Evolutionary conservation across 53 echinoderm and acorn worm genomes (phyloP).

Genomic region (Antedon mediterranea): DNA sequence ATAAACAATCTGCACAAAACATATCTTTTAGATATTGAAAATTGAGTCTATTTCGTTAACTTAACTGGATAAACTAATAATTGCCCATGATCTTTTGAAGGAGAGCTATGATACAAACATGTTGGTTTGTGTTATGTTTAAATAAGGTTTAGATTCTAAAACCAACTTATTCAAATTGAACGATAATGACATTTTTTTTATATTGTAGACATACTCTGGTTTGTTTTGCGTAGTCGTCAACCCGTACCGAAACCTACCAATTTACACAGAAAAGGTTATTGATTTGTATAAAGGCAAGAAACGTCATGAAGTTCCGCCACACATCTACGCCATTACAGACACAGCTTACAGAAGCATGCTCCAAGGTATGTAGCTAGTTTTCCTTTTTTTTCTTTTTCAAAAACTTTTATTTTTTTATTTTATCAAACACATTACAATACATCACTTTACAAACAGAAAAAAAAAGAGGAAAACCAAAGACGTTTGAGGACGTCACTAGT

Average conservation of each 20-base stretch:
- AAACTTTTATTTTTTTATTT: too few species aligned
- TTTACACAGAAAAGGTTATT: conserved; percentile 97
- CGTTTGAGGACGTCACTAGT: too few species aligned
- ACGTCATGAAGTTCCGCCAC: conserved; percentile 98
- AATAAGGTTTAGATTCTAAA: background rate
- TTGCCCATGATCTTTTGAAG: too few species aligned
- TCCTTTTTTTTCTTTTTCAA: too few species aligned
- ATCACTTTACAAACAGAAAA: too few species aligned
- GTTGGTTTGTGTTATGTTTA: background rate
- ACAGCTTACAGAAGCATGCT: conserved; percentile 98
- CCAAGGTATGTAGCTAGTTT: conserved; percentile 38
- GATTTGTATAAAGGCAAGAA: conserved; percentile 98
- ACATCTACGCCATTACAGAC: conserved; percentile 96
- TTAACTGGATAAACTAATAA: too few species aligned
- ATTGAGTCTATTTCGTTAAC: too few species aligned
- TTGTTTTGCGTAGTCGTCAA: conserved; percentile 98
- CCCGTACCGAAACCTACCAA: conserved; percentile 95
- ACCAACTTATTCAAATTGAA: background rate
- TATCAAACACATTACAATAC: too few species aligned
- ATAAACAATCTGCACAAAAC: too few species aligned
- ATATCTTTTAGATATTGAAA: too few species aligned
- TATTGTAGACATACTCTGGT: conserved; percentile 91
- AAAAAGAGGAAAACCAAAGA: too few species aligned
- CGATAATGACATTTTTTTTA: background rate
- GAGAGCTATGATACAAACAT: background rate